Evolutionary conservation across 2,888 invertebrate species (phyloP), one percentile per base, ranked within the genome.

Genomic region (Scaptomyza tumidula): DNA sequence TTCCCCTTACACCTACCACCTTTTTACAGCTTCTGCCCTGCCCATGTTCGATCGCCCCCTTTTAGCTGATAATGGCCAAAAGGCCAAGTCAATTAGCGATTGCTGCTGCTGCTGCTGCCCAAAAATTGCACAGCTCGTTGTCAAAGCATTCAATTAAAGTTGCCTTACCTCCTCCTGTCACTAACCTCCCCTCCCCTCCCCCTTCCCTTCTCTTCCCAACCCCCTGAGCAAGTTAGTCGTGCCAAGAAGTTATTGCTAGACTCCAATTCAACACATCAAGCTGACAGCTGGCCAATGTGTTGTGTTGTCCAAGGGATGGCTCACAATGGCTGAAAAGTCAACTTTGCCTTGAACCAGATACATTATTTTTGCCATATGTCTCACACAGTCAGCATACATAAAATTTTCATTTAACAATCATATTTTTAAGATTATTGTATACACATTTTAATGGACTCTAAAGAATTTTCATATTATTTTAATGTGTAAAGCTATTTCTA

Each of bases 1-100:
- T 50, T 35, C 43, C 33, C 31, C 19, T 10, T 33, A 0, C 39
- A 43, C 39, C 31, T 10, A n/a, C 7, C 54, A 10, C 33, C 29
- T 5, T 29, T 29, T 7, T 1, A 6, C 44, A 48, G 9, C 33
- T 29, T 6, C 7, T 9, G 33, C 41, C 33, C 3, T 24, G 6
- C 6, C 7, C 6, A 35, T 41, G n/a, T 35, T 7, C n/a, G 2
- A 1, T 19, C n/a, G n/a, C 46, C 31, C 10, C 24, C 3, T 29
- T 9, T 19, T 7, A 27, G 35, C 33, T 49, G 59, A 75, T 71
- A 78, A 81, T 71, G 79, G 69, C 63, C 75, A 70, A 48, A 61
- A 63, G 33, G 33, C 39, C 39, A 39, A 39, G 39, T 39, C 39
- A 39, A 39, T 39, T 39, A 39, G 39, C 39, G 39, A 39, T 14